Evolutionary conservation across 2,888 invertebrate genomes (phyloP), one percentile per base, ranked within the genome.

Genomic region (Noctua fimbriata): DNA sequence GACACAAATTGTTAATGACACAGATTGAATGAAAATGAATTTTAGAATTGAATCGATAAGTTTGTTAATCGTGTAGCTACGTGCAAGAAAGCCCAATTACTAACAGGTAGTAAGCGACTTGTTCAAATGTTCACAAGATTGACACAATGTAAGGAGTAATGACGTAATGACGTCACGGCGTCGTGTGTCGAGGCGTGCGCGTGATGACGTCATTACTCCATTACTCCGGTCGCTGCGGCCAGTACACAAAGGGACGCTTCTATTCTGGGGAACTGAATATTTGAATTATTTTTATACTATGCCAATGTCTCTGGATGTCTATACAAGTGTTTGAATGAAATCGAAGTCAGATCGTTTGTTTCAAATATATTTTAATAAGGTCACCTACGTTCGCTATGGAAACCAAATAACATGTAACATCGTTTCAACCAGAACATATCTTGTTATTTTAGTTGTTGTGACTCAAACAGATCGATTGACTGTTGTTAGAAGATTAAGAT

Each of bases 151-250:
- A n/a, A n/a, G n/a, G n/a, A n/a, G n/a, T n/a, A n/a, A n/a, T n/a
- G n/a, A n/a, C n/a, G 28, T 60, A 69, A 79, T 79, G 69, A 69
- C 58, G 49, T 73, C 71, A 69, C 58, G n/a, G 32, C 24, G 41
- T 18, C 36, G 36, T 14, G 21, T 28, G 66, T 24, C 63, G 32
- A 72, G 66, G 52, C 47, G 32, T 67, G 32, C 36, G 41, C 58
- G 47, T 77, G 52, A 73, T 78, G 77, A 77, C 69, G 28, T 80
- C 72, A 67, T 83, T 60, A 75, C n/a, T 66, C 18, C 36, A 28
- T 2, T 16, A 67, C 36, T 21, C 5, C 49, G n/a, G 9, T 28
- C 32, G 28, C 7, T 55, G 55, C 44, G 5, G 16, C 16, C 21
- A 36, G 28, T n/a, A 10, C 41, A 16, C 55, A 72, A 36, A 58